Evolutionary conservation across 2,113 vertebrate genomes (phyloP).

Genomic region (Sinocyclocheilus maitianheensis): DNA sequence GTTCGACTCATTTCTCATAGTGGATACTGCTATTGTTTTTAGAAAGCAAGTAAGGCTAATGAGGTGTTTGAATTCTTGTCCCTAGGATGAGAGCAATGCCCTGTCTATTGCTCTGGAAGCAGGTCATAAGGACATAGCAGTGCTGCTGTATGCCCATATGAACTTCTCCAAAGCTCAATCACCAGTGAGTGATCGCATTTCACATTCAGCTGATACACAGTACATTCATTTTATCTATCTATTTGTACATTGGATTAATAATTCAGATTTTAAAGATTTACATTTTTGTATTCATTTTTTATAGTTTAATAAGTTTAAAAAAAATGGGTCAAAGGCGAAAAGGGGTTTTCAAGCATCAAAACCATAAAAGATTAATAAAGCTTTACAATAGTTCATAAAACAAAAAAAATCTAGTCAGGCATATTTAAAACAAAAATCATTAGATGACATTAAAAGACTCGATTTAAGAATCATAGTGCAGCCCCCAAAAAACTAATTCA

Average conservation of each 20-base stretch:
- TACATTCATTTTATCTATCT: background rate
- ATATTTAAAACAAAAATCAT: no score
- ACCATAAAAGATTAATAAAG: no score
- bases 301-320: no score
- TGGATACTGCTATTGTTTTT: background rate
- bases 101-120: constrained; percentile 97
- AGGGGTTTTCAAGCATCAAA: no score
- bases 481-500: no score
- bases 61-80: background rate
- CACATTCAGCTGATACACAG: background rate
- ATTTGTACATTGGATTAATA: background rate
- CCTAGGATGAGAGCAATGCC: constrained; percentile 92
- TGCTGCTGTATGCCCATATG: constrained; percentile 93
- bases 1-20: background rate
- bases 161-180: constrained; percentile 97
- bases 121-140: constrained; percentile 95
- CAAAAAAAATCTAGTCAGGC: no score
- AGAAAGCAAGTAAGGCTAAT: background rate
- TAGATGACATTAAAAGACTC: no score
- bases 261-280: background rate
- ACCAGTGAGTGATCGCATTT: constrained; percentile 79
- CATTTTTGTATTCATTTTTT: no score
- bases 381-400: no score
- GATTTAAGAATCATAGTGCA: no score
- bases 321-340: no score